These are phyloP conservation scores for Bos indicus DNA, from an alignment of 2,113 vertebrate species.

Conservation along the genomic window DNA sequence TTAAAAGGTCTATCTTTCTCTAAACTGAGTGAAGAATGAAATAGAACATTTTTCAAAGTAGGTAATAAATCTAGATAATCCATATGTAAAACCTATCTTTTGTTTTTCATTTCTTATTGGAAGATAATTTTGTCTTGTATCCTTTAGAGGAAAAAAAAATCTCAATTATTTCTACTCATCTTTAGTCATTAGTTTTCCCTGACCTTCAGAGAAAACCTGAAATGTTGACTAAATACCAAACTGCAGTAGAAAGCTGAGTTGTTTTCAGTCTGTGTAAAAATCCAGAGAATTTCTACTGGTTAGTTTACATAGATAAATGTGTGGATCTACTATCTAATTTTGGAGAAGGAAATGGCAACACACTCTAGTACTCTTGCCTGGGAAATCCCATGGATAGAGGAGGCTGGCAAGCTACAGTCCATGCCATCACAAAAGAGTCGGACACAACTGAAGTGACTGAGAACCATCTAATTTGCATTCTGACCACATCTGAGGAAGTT, in stretches of 20 bases:
- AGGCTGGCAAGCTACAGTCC: background rate
- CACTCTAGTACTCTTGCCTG: background rate
- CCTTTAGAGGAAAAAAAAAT: background rate
- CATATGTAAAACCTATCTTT: background rate
- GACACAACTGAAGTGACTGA: background rate
- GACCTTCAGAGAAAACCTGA: background rate
- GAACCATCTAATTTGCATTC: conserved; percentile 33
- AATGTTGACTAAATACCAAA: conserved; percentile 6
- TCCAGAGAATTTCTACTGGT: background rate
- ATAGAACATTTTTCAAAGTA: background rate
- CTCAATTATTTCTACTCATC: background rate
- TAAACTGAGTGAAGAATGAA: background rate
- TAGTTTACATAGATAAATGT: conserved; percentile 32
- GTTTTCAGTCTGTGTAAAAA: conserved; percentile 1
- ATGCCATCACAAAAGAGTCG: background rate
- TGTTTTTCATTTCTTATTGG: background rate
- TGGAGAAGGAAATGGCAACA: background rate
- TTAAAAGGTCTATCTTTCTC: background rate
- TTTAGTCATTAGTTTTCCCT: background rate
- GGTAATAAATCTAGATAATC: background rate
- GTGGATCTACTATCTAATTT: background rate
- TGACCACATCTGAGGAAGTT: background rate
- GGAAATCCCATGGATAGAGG: background rate
- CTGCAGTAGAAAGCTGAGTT: background rate
- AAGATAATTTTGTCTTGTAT: background rate